Conservation (phyloP, 2,113 vertebrate species). For the Macheiramphus alcinus region DNA sequence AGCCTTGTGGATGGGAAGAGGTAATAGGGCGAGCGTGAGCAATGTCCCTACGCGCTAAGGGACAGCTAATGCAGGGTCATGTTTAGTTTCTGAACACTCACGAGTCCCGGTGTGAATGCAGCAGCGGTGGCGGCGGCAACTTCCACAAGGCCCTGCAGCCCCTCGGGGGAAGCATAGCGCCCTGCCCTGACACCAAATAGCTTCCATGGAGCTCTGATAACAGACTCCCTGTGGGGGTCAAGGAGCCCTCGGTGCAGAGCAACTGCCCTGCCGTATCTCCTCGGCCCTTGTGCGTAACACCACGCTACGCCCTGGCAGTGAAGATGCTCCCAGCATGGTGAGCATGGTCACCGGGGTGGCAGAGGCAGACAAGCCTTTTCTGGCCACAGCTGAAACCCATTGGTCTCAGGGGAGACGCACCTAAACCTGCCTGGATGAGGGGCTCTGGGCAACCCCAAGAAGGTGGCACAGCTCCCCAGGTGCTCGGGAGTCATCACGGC, state of each 20-base stretch:
- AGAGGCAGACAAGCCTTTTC: rapidly evolving
- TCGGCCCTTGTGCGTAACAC: neutral
- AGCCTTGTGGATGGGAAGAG: neutral
- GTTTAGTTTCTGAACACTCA: neutral
- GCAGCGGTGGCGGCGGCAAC: rapidly evolving
- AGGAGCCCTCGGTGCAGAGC: neutral
- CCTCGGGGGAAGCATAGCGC: rapidly evolving
- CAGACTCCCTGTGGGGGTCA: neutral
- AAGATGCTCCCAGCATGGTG: rapidly evolving
- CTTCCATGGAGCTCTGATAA: rapidly evolving
- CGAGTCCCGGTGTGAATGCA: rapidly evolving
- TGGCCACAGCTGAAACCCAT: neutral
- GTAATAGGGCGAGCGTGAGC: rapidly evolving
- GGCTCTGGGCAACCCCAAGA: rapidly evolving
- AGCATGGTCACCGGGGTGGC: neutral
- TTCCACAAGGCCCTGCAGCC: rapidly evolving
- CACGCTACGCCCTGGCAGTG: rapidly evolving
- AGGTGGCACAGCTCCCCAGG: neutral
- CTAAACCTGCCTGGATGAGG: neutral
- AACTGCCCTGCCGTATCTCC: rapidly evolving
- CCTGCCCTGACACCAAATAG: rapidly evolving
- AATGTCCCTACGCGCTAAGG: rapidly evolving
- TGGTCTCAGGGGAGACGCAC: neutral
- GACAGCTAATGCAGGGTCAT: neutral
- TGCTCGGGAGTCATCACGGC: neutral